Evolutionary conservation across 2,888 invertebrate species (phyloP).

Genomic region (Zonitis immaculata): DNA sequence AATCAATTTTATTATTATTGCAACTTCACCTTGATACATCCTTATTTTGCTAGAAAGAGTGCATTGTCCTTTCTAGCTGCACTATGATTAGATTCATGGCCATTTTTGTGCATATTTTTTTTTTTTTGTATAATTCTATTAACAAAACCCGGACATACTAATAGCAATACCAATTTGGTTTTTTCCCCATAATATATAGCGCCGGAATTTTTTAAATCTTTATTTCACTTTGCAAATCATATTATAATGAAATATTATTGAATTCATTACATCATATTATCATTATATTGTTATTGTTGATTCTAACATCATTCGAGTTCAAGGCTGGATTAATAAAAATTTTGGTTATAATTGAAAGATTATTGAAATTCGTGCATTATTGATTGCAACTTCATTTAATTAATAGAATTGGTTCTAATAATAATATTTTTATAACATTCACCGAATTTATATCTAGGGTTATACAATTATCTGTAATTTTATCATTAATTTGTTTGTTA

Average conservation of each 20-base stretch:
- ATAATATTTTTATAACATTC: too few species aligned
- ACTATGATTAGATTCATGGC: slow-evolving; percentile 17
- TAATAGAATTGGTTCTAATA: too few species aligned
- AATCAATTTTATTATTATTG: slow-evolving; percentile 1
- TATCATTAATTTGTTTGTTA: slow-evolving; percentile 19
- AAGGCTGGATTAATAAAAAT: slow-evolving; percentile 24
- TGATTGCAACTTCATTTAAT: too few species aligned
- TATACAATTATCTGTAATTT: slow-evolving; percentile 21
- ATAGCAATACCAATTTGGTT: too few species aligned
- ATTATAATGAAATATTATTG: slow-evolving; percentile 14
- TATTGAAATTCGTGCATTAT: slow-evolving; percentile 12
- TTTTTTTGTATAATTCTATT: too few species aligned
- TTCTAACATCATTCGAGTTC: slow-evolving; percentile 23
- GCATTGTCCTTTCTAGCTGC: slow-evolving; percentile 23
- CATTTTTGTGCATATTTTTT: slow-evolving; percentile 10
- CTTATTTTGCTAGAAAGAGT: slow-evolving; percentile 14
- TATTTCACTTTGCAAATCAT: too few species aligned
- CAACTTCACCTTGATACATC: slow-evolving; percentile 25
- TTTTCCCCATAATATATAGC: too few species aligned
- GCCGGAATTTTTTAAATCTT: too few species aligned
- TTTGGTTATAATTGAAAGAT: slow-evolving; percentile 19
- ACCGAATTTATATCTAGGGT: slow-evolving; percentile 12
- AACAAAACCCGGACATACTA: slow-evolving; percentile 16
- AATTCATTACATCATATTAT: slow-evolving; percentile 36
- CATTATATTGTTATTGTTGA: slow-evolving; percentile 30